These are phyloP conservation scores for Ptychoptera albimana DNA, from an alignment of 2,888 invertebrate species.

Conservation along the genomic window DNA sequence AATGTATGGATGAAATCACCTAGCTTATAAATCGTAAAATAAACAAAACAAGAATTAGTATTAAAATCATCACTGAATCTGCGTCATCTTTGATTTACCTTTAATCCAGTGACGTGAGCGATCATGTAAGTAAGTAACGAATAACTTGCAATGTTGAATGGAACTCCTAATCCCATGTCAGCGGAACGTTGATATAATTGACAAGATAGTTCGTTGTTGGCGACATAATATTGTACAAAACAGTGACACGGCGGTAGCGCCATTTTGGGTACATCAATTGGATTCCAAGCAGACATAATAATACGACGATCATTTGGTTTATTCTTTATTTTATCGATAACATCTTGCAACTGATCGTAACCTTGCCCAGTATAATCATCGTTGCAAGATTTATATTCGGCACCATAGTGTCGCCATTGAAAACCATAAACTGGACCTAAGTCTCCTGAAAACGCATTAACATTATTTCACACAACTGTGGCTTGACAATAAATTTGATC, in stretches of 20 bases:
- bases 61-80: not conserved
- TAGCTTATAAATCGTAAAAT: no score
- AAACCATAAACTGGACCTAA: slow-evolving; percentile 96
- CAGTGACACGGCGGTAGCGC: slow-evolving; percentile 95
- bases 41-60: slow-evolving; percentile 36
- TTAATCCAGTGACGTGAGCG: slow-evolving; percentile 80
- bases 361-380: slow-evolving; percentile 72
- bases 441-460: slow-evolving; percentile 58
- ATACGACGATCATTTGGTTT: slow-evolving; percentile 80
- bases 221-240: slow-evolving; percentile 86
- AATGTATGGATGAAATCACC: slow-evolving; percentile 89
- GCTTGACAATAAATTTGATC: not conserved
- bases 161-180: slow-evolving; percentile 96
- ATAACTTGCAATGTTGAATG: slow-evolving; percentile 97
- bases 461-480: no score
- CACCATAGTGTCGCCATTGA: slow-evolving; percentile 97
- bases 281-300: slow-evolving; percentile 92
- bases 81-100: slow-evolving; percentile 30
- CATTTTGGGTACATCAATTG: slow-evolving; percentile 73
- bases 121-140: slow-evolving; percentile 88
- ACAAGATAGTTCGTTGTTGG: slow-evolving; percentile 68
- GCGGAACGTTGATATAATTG: slow-evolving; percentile 92
- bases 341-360: slow-evolving; percentile 71
- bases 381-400: slow-evolving; percentile 66
- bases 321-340: slow-evolving; percentile 64